Percentiles rank a stretch among this genome's conserved stretches.
phyloP scores from a whole-genome alignment of 2,888 invertebrate genomes.

The Sussaba pulchella region DNA sequence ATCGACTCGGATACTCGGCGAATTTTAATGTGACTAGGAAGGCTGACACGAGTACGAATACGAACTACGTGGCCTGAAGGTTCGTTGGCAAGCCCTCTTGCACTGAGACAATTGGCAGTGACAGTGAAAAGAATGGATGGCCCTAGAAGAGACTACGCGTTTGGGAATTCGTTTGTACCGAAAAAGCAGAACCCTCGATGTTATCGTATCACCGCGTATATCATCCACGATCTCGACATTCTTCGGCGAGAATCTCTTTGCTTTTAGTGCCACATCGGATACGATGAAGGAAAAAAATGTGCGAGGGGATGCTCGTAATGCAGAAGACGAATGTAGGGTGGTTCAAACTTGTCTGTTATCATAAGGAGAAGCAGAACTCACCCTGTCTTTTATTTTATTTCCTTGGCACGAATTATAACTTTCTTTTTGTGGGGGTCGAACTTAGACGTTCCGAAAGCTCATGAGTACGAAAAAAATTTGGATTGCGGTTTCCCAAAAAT shows the following conservation, averaged over 20 bases:
- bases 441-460: too few species aligned
- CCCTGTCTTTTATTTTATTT: too few species aligned
- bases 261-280: background rate
- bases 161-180: constrained; percentile 31
- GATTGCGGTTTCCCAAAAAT: too few species aligned
- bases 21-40: constrained; percentile 7
- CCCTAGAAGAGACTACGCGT: background rate
- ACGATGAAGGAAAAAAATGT: background rate
- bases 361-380: too few species aligned
- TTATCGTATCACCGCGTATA: constrained; percentile 14
- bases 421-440: too few species aligned
- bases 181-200: background rate
- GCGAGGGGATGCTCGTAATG: too few species aligned
- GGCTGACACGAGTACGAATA: constrained; percentile 24
- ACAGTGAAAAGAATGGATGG: constrained; percentile 1
- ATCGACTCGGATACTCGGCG: background rate
- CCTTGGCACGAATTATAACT: too few species aligned
- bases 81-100: too few species aligned
- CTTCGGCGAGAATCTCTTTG: background rate
- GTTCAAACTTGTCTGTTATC: too few species aligned
- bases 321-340: background rate
- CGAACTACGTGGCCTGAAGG: constrained; percentile 20
- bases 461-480: too few species aligned
- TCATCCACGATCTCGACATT: background rate
- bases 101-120: background rate